Conservation (phyloP, 2,797 vertebrate species). For the Chiropotes sagulatus region DNA sequence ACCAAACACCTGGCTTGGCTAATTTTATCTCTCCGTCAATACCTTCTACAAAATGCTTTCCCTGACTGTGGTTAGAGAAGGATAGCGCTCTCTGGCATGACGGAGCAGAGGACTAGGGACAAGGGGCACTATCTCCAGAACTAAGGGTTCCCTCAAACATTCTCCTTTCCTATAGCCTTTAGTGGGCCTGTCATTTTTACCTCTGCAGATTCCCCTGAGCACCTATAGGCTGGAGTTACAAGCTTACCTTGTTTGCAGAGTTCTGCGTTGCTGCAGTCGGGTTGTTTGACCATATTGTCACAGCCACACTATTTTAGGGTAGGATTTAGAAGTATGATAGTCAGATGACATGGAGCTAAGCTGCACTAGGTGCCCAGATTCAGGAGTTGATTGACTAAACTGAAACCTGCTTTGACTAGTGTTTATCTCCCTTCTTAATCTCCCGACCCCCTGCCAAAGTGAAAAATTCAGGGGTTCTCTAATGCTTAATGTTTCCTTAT, state of each 20-base stretch:
- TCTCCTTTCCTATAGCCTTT: background rate
- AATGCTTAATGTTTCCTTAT: background rate
- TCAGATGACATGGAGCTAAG: background rate
- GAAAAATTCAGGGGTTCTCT: background rate
- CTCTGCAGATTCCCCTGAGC: background rate
- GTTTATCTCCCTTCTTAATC: background rate
- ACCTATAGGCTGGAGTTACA: background rate
- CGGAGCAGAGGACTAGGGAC: background rate
- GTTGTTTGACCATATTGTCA: background rate
- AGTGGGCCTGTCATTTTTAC: background rate
- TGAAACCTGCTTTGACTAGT: background rate
- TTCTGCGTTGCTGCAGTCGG: background rate
- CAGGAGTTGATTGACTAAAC: background rate
- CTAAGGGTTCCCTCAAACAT: background rate
- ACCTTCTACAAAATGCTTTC: background rate
- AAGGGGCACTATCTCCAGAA: background rate
- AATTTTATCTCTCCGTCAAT: background rate
- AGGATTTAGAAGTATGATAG: background rate
- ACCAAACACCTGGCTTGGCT: background rate
- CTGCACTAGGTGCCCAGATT: background rate
- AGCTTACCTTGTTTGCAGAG: background rate
- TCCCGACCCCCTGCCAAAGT: background rate
- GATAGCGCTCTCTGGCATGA: background rate
- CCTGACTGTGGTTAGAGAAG: background rate
- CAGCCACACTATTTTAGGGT: background rate